These are phyloP conservation scores for Molorchus minor DNA, from an alignment of 2,888 invertebrate genomes.

Conservation along the genomic window DNA sequence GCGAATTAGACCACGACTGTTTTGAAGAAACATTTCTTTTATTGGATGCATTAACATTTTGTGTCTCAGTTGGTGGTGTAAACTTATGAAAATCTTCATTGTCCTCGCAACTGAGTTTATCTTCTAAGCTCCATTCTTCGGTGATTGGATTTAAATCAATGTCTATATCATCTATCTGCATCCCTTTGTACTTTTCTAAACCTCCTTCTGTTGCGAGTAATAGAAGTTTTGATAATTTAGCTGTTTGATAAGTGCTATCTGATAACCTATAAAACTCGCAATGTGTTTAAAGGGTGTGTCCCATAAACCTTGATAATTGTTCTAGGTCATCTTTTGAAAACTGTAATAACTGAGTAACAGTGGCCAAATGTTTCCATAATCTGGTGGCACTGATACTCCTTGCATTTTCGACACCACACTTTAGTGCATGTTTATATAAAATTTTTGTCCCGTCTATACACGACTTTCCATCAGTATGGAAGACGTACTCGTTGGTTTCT, in stretches of 20 bases:
- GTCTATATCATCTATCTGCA: constrained; percentile 31
- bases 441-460: constrained; percentile 40
- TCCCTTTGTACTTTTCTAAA: constrained; percentile 31
- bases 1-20: too few relatives aligned
- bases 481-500: constrained; percentile 17
- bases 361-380: constrained; percentile 39
- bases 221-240: constrained; percentile 35
- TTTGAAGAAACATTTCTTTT: too few relatives aligned
- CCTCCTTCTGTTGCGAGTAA: constrained; percentile 30
- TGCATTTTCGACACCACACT: constrained; percentile 27
- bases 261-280: constrained; percentile 31
- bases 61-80: background rate
- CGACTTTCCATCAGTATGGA: constrained; percentile 30
- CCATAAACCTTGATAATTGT: constrained; percentile 37
- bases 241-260: constrained; percentile 36
- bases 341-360: constrained; percentile 28
- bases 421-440: constrained; percentile 34
- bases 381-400: constrained; percentile 30
- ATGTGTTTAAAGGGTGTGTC: constrained; percentile 37
- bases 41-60: too few relatives aligned
- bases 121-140: constrained; percentile 93
- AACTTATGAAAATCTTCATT: background rate
- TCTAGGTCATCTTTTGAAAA: constrained; percentile 35
- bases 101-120: constrained; percentile 67
- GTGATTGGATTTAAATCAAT: constrained; percentile 72